Evolutionary conservation across 2,888 invertebrate genomes (phyloP), one percentile per base, ranked within the genome.

Genomic region (Terebella lapidaria): DNA sequence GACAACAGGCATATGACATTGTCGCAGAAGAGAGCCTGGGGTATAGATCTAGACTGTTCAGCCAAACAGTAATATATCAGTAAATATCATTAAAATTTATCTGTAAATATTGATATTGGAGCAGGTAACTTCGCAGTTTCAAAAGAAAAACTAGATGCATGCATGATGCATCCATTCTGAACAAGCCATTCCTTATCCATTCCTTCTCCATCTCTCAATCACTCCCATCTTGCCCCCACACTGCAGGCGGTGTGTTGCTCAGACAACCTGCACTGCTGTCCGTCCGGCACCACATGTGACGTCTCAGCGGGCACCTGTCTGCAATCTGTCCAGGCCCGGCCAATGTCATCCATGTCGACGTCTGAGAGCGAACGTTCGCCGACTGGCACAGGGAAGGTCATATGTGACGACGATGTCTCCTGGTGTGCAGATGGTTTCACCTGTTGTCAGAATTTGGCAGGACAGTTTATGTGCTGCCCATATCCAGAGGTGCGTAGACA

Each of bases 261-360:
- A 30, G 78, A 79, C 61, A 59, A 67, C 15, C 26, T 67, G 3
- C 76, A 79, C 60, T 79, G 78, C 67, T 79, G 78, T 66, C 75
- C 72, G 2, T 20, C 63, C 35, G 70, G 70, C 27, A 62, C 67
- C 60, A 66, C 62, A n/a, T 72, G 75, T 70, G 65, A 75, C 59
- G 64, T 67, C 1, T 55, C 56, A 15, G 53, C 57, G 30, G 68
- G 68, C 3, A 61, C 56, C n/a, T 75, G 75, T 65, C 5, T 25
- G n/a, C 5, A 53, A 22, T 18, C 10, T 5, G n/a, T n/a, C n/a
- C 42, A 35, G 42, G 27, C 55, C 4, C 15, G 24, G 53, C 18
- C 26, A 20, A 15, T 27, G 4, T 47, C 24, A 25, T 25, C 27
- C 45, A 53, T 20, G 49, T 15, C 22, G 18, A 10, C 49, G 18